A percentile compares a stretch with the other conserved stretches of the same genome.
Conservation (phyloP, 2,113 vertebrate species). For the Cisticola juncidis region DNA sequence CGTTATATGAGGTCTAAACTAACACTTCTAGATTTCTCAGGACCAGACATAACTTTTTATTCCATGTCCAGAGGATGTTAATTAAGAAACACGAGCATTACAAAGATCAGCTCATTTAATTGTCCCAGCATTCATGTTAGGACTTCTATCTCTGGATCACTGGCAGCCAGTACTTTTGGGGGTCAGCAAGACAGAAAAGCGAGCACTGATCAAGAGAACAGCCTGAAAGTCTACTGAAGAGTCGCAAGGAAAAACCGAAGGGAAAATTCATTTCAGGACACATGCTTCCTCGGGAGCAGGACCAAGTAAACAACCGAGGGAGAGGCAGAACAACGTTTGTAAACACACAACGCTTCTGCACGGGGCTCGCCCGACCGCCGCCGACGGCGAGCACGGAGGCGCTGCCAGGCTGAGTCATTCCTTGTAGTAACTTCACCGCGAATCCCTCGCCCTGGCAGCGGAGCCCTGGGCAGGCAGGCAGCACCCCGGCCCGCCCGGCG, state of each 20-base stretch:
- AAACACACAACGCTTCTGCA: not conserved
- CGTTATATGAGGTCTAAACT: not conserved
- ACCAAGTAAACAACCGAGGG: not conserved
- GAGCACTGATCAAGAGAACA: not conserved
- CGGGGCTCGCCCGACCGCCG: not conserved
- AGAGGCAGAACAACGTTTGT: not conserved
- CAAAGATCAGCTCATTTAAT: not conserved
- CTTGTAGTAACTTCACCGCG: constrained; percentile 29
- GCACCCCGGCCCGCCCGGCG: not conserved
- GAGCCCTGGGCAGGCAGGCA: not conserved
- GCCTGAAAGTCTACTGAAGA: not conserved
- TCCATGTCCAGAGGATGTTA: not conserved
- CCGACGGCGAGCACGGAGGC: not conserved
- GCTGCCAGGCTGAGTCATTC: constrained; percentile 67
- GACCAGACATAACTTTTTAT: too few relatives aligned
- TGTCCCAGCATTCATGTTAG: not conserved
- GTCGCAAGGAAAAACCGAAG: not conserved
- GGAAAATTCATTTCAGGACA: not conserved
- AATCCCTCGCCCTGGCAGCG: not conserved
- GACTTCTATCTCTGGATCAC: not conserved
- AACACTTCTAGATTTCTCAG: not conserved
- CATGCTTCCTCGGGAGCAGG: not conserved
- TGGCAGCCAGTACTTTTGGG: not conserved
- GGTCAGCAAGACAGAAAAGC: not conserved
- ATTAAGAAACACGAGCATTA: not conserved